phyloP scores from a whole-genome alignment of 2,797 vertebrate genomes.

The Rhabdomys pumilio region DNA sequence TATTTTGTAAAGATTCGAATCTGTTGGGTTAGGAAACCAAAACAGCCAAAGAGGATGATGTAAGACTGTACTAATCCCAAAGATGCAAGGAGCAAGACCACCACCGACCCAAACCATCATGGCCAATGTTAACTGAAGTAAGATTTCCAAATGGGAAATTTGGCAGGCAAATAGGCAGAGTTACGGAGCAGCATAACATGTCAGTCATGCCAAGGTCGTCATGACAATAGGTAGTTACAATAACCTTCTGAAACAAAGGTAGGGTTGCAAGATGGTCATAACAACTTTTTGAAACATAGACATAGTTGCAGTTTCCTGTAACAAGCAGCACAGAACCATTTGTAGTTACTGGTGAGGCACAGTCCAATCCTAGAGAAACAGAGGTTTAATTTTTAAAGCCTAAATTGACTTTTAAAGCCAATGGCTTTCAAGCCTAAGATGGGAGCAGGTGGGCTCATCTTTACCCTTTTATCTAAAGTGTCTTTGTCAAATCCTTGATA shows the following conservation, averaged over 20 bases:
- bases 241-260: neutral
- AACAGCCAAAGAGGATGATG: neutral
- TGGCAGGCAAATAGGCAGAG: neutral
- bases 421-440: neutral
- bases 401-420: neutral
- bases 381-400: neutral
- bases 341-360: neutral
- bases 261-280: neutral
- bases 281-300: neutral
- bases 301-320: neutral
- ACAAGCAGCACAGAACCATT: neutral
- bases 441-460: neutral
- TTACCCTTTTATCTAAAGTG: neutral
- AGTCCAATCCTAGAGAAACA: neutral
- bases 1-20: slow-evolving; percentile 39
- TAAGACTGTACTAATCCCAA: neutral
- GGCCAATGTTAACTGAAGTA: too few species aligned
- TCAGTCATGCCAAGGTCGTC: neutral
- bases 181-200: neutral
- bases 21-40: neutral
- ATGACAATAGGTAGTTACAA: neutral
- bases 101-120: neutral
- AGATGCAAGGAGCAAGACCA: neutral
- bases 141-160: neutral
- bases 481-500: neutral